These are phyloP conservation scores for Cherax quadricarinatus DNA, from an alignment of 1,140 invertebrate genomes.

Conservation along the genomic window DNA sequence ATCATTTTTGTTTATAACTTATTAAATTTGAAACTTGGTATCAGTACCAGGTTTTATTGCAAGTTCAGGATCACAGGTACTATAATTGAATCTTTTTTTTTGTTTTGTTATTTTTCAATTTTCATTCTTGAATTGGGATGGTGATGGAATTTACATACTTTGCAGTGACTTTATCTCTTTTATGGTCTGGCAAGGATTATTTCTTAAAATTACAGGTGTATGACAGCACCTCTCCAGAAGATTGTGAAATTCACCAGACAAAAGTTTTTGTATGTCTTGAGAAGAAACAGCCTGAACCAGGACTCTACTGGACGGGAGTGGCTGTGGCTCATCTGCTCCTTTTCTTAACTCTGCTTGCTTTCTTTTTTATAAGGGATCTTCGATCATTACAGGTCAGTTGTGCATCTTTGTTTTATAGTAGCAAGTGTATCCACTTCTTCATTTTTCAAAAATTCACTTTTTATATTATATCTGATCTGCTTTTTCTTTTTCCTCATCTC, in stretches of 20 bases:
- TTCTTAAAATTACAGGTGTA: conserved; percentile 29
- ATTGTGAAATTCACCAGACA: conserved; percentile 59
- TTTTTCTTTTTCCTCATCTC: not conserved
- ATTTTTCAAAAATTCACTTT: too few relatives aligned
- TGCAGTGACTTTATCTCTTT: not conserved
- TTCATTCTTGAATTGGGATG: too few relatives aligned
- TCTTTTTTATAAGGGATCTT: conserved; percentile 62
- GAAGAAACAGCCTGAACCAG: conserved; percentile 30
- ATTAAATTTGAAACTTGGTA: too few relatives aligned
- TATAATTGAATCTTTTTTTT: too few relatives aligned
- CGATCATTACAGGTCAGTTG: conserved; percentile 65
- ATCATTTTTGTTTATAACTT: too few relatives aligned
- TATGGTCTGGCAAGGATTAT: not conserved
- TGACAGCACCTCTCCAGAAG: conserved; percentile 24
- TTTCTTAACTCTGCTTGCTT: conserved; percentile 58
- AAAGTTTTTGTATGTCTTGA: conserved; percentile 69
- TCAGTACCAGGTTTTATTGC: too few relatives aligned
- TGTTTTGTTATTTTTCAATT: too few relatives aligned
- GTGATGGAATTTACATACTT: too few relatives aligned
- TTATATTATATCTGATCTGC: too few relatives aligned
- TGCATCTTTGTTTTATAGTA: too few relatives aligned
- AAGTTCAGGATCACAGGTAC: too few relatives aligned
- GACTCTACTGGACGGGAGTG: conserved; percentile 64
- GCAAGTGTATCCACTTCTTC: too few relatives aligned
- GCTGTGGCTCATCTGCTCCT: conserved; percentile 61